Base-by-base conservation (phyloP, 2,113 vertebrate genomes). In the Argyrosomus japonicus region DNA sequence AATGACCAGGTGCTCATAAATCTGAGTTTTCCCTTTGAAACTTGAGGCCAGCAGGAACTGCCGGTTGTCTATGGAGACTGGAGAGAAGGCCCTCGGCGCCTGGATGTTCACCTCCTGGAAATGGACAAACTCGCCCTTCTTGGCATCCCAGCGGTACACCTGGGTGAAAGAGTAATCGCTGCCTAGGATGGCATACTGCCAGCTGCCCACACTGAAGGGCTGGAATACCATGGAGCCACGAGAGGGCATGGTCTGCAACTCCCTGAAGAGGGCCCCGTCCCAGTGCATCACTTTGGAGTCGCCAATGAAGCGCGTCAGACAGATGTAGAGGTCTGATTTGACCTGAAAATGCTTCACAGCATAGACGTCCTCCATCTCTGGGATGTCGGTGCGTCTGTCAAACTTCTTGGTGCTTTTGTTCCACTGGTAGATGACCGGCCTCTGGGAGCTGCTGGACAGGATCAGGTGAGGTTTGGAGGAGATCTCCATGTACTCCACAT, bases 241-340 rank as follows among this genome's bases (percentile, higher is more conserved):
- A 0, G 98, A 99, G 25, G 98, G 97, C 96, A 99, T 96, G 88
- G 97, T 97, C 95, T 99, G 98, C 90, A 98, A 91, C 93, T 99
- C 98, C 79, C 95, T 92, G 90, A 99, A 99, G 77, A 97, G 96
- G 18, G 97, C 96, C 27, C 97, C 97, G 75, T 97, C 97, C 98
- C 98, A 99, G 86, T 96, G 97, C 97, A 99, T 99, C 88, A 99
- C 97, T 93, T 99, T 99, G 93, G 98, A 99, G 95, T 99, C 98
- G 3, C 98, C 98, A 61, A 99, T 99, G 95, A 99, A 99, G 91
- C 97, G 96, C 40, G 98, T 99, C 93, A 99, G 95, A 84, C 98
- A 99, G 94, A 99, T 97, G 92, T 96, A 99, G 60, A 98, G 96
- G 50, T 99, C 97, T 0, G 96, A 94, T 87, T 97, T 97, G 87